Percentiles rank a stretch among this genome's conserved stretches.
These are phyloP conservation scores for Gallinago nigripennis DNA, from an alignment of 2,797 vertebrate genomes.

Conservation along the genomic window DNA sequence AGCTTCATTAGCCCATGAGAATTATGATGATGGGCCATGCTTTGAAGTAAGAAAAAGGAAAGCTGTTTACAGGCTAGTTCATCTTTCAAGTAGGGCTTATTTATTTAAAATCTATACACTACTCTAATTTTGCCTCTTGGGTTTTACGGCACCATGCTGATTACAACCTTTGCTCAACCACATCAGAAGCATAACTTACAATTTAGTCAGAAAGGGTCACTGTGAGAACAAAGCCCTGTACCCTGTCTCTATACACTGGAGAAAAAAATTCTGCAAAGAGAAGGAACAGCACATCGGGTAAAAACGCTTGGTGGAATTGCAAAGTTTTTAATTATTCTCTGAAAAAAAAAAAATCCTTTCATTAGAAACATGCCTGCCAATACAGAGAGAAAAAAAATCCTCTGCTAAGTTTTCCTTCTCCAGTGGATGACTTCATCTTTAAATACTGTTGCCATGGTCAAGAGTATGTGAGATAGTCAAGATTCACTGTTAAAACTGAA, in stretches of 20 bases:
- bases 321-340: neutral
- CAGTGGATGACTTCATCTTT: neutral
- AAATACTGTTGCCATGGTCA: neutral
- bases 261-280: neutral
- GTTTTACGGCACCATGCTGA: neutral
- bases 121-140: neutral
- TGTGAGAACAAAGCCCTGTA: neutral
- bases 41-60: neutral
- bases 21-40: neutral
- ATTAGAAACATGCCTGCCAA: neutral
- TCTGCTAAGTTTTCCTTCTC: neutral
- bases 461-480: neutral
- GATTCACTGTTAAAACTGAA: neutral
- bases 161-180: neutral
- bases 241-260: neutral
- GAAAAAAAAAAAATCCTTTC: neutral
- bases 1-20: neutral
- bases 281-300: neutral
- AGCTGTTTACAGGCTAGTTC: neutral
- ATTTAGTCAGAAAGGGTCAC: neutral
- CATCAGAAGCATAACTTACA: conserved; percentile 13
- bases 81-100: neutral
- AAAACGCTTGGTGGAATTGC: neutral
- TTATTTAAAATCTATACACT: neutral
- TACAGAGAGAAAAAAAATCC: neutral